Percentiles rank a stretch among this genome's conserved stretches.
These are phyloP conservation scores for Apotomis turbidana DNA, from an alignment of 2,888 invertebrate genomes.

Conservation along the genomic window DNA sequence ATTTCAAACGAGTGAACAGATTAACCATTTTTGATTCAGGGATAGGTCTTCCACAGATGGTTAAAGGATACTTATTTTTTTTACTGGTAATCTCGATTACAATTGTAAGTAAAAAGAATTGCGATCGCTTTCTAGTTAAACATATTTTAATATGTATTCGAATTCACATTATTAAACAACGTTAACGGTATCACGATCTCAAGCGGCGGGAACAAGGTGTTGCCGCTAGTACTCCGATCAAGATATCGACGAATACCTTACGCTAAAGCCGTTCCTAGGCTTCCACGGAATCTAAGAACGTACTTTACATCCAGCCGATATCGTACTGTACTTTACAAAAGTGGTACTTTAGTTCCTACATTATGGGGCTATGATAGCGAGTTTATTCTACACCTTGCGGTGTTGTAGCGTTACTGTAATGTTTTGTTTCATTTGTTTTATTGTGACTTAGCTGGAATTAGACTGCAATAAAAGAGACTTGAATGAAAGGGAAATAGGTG, in stretches of 20 bases:
- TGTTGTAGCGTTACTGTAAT: slow-evolving; percentile 8
- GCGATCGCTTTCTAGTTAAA: no score
- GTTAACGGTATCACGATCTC: slow-evolving; percentile 26
- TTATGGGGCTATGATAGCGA: slow-evolving; percentile 19
- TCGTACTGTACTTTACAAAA: slow-evolving; percentile 28
- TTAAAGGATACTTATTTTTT: no score
- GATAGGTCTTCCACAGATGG: no score
- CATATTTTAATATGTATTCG: no score
- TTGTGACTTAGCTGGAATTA: not conserved
- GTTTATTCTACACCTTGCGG: slow-evolving; percentile 21
- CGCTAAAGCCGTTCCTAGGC: slow-evolving; percentile 39
- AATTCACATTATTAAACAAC: slow-evolving; percentile 17
- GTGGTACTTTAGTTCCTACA: slow-evolving; percentile 28
- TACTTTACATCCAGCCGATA: slow-evolving; percentile 38
- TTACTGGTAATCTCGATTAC: no score
- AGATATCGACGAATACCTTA: slow-evolving; percentile 42
- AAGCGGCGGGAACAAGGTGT: slow-evolving; percentile 37
- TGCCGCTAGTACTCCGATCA: slow-evolving; percentile 40
- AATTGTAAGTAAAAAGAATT: no score
- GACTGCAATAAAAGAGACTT: not conserved
- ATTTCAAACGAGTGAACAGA: no score
- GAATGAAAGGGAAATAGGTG: no score
- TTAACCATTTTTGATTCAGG: no score
- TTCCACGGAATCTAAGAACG: slow-evolving; percentile 32
- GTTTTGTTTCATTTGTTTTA: slow-evolving; percentile 20